These are phyloP conservation scores for Drosophila willistoni DNA, from an alignment of 1,140 invertebrate genomes.

Conservation along the genomic window DNA sequence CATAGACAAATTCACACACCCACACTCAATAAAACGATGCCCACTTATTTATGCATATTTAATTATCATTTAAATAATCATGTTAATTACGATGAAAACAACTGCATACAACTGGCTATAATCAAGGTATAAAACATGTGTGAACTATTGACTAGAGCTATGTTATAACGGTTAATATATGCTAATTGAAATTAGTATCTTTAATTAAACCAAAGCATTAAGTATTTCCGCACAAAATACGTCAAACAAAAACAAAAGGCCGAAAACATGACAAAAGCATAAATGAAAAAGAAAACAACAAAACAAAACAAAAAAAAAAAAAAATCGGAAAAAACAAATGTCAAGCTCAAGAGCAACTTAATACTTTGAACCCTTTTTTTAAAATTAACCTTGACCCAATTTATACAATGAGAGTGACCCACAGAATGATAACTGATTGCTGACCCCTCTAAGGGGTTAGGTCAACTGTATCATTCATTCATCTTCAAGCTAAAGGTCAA, in stretches of 20 bases:
- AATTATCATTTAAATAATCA: slow-evolving; percentile 31
- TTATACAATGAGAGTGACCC: background rate
- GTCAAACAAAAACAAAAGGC: background rate
- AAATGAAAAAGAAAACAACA: background rate
- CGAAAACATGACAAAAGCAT: slow-evolving; percentile 1
- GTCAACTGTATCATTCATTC: background rate
- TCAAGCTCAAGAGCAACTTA: slow-evolving; percentile 7
- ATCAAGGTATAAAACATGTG: slow-evolving; percentile 11
- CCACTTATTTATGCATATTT: slow-evolving; percentile 17
- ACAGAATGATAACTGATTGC: background rate
- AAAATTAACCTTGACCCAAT: slow-evolving; percentile 11
- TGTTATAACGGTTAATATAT: slow-evolving; percentile 4
- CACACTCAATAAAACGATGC: slow-evolving; percentile 14
- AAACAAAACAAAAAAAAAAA: background rate
- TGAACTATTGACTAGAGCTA: background rate
- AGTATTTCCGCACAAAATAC: slow-evolving; percentile 7
- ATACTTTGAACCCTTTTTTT: slow-evolving; percentile 8
- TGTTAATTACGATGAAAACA: slow-evolving; percentile 34
- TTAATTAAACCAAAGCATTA: slow-evolving; percentile 11
- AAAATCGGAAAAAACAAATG: background rate
- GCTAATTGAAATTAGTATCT: slow-evolving; percentile 10
- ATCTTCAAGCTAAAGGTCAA: background rate
- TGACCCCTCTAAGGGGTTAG: background rate
- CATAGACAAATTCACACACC: slow-evolving; percentile 28
- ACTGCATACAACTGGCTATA: background rate